Conservation (phyloP, 2,888 invertebrate genomes). For the Lasiommata megera region DNA sequence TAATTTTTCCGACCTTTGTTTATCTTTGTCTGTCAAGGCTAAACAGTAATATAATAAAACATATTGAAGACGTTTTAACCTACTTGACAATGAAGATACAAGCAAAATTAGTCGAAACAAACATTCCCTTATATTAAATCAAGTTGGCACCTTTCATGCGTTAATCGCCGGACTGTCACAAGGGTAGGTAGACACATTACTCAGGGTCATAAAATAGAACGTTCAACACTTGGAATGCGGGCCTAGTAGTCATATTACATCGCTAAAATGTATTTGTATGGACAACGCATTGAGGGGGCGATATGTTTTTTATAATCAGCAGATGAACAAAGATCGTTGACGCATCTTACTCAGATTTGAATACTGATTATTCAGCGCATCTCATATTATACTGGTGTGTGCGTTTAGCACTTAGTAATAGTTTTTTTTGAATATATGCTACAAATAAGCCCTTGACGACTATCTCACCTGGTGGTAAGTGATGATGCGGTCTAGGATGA, state of each 20-base stretch:
- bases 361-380: constrained; percentile 11
- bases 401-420: background rate
- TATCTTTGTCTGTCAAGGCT: too few relatives aligned
- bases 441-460: too few relatives aligned
- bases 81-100: background rate
- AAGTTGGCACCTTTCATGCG: constrained; percentile 14
- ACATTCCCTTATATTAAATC: background rate
- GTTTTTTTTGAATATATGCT: too few relatives aligned
- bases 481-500: too few relatives aligned
- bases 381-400: background rate
- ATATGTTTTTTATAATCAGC: constrained; percentile 27
- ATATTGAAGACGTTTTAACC: too few relatives aligned
- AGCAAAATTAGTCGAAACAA: background rate
- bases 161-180: constrained; percentile 15
- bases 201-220: constrained; percentile 29
- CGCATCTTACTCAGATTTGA: constrained; percentile 28
- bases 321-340: constrained; percentile 35
- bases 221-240: constrained; percentile 28
- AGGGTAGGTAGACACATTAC: constrained; percentile 8
- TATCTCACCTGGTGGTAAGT: too few relatives aligned
- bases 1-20: too few relatives aligned
- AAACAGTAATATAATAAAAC: too few relatives aligned
- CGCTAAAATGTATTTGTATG: constrained; percentile 26
- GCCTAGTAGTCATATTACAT: constrained; percentile 34
- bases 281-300: constrained; percentile 31